Evolutionary conservation across 2,113 vertebrate species (phyloP), one percentile per base, ranked within the genome.

Genomic region (Pagrus major): DNA sequence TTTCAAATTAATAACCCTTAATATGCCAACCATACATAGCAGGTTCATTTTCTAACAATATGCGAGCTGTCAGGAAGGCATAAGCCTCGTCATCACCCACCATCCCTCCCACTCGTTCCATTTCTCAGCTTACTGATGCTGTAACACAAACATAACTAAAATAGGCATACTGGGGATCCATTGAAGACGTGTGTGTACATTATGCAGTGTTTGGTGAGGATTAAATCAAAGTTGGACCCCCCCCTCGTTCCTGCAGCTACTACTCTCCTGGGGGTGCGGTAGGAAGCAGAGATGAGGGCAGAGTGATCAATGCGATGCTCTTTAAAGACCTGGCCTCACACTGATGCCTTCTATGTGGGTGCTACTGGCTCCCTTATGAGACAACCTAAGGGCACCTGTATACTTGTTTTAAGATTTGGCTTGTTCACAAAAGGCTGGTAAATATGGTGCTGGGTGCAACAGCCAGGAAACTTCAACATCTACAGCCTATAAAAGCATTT

Each of bases 301-400:
- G 61, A 64, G 21, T 65, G 65, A 90, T 89, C 84, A 85, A 64
- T 76, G 46, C 39, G 29, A 67, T 71, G 61, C 65, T 86, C 85
- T 85, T 85, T 87, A 86, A 85, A 81, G 83, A 74, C 54, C 69
- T 71, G 78, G 79, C 81, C 83, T 86, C 76, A 71, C 55, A 85
- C 44, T 80, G 80, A 77, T 83, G 76, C 46, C 68, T 58, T 52
- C 10, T 27, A 52, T 41, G 39, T 78, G 68, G 71, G 44, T 70
- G 59, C 64, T 71, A 77, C 14, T 58, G 64, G 51, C 61, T 78
- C 12, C 52, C 29, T 65, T 54, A 51, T 31, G 41, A 73, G 27
- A 78, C 56, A 73, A 21, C 64, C 20, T 37, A 31, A 71, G 29
- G 47, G 37, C 55, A 64, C 15, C 61, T 33, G 39, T 33, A 41